phyloP scores from a whole-genome alignment of 92 coral and sea anemone species.

The Porites evermanni region DNA sequence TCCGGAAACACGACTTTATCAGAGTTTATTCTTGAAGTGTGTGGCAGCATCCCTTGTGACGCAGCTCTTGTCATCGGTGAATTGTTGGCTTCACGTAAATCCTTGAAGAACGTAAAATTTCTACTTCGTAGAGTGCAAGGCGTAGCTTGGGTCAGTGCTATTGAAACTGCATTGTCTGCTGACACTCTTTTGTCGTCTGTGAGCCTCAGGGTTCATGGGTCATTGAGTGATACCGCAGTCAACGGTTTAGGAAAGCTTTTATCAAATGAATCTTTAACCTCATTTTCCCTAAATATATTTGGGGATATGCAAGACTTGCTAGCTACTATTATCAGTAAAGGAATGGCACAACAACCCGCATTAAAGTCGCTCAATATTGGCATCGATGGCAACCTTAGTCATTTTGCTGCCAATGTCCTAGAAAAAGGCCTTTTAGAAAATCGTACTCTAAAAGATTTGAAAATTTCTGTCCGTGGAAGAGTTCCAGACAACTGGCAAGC shows the following conservation, averaged over 20 bases:
- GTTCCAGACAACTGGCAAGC: not conserved
- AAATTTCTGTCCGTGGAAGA: not conserved
- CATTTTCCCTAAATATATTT: not conserved
- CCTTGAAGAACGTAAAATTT: not conserved
- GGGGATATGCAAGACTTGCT: not conserved
- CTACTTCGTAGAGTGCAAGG: not conserved
- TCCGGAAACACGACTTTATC: not conserved
- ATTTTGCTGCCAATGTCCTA: not conserved
- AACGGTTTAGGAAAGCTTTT: not conserved
- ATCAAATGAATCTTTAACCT: not conserved
- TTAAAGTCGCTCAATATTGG: not conserved
- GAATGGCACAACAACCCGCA: not conserved
- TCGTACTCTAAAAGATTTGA: not conserved
- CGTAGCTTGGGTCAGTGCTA: not conserved
- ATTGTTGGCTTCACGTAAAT: not conserved
- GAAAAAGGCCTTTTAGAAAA: not conserved
- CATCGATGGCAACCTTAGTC: not conserved
- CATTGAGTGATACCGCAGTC: not conserved
- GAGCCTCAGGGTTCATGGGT: not conserved
- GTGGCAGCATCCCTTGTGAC: not conserved
- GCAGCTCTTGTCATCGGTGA: not conserved
- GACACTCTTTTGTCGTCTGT: not conserved
- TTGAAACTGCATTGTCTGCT: constrained; percentile 10
- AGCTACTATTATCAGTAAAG: not conserved
- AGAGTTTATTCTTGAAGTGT: not conserved